Base-by-base conservation (phyloP, 2,113 vertebrate genomes). In the Lota lota region DNA sequence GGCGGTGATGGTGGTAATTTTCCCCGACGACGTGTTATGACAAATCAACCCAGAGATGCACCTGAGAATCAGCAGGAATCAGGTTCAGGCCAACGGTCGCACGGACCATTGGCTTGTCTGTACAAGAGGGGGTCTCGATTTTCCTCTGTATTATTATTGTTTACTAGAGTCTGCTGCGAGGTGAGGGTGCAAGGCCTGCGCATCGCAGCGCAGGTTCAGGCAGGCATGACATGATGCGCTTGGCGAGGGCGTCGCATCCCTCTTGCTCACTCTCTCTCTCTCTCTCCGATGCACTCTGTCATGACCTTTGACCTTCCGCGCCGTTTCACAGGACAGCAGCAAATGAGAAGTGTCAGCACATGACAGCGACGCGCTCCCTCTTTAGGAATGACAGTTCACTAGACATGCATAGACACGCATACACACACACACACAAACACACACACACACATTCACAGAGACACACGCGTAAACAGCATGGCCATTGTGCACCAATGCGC, bases 261-360 rank as follows among this genome's bases (percentile, higher is more conserved):
- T 40, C 36, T 11, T 5, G 6, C 36, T 40, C 36, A 2, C 36
- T 40, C 36, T 40, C 36, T 40, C 84, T 70, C 62, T 71, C 61
- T 17, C 78, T 69, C 67, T 84, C 85, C 88, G 83, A 54, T 79
- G 71, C 81, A 87, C 85, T 82, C 84, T 87, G 83, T 83, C 85
- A 83, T 86, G 88, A 89, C 86, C 87, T 82, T 85, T 77, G 85
- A 81, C 78, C 78, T 87, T 86, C 87, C 84, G 83, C 89, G 82
- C 66, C 58, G 77, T 82, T 89, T 88, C 85, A 88, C 82, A 80
- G 83, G 79, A 87, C 79, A 83, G 81, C 84, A 86, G 88, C 86
- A 90, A 90, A 90, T 86, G 83, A 83, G 86, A 90, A 83, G 86
- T 85, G 87, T 88, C 86, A 88, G 80, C 51, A 76, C 72, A 79